Percentiles rank a stretch among this genome's conserved stretches.
These are phyloP conservation scores for Trinectes maculatus DNA, from an alignment of 2,113 vertebrate genomes.

Conservation along the genomic window DNA sequence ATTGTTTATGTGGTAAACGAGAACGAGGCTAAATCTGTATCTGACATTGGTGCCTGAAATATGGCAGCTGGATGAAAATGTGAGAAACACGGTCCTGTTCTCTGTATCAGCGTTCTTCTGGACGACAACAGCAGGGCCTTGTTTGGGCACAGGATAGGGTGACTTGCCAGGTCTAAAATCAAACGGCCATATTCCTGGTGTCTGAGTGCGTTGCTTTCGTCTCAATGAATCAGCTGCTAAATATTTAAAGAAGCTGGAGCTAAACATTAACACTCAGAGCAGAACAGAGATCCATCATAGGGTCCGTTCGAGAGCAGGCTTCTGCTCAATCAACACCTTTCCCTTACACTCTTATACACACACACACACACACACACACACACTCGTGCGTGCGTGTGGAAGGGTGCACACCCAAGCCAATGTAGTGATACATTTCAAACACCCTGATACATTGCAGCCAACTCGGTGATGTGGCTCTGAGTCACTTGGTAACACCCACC, in stretches of 20 bases:
- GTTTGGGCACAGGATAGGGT: conserved; percentile 57
- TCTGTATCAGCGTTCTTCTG: background rate
- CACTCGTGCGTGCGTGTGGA: too few species aligned
- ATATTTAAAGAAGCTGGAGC: conserved; percentile 73
- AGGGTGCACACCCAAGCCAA: conserved; percentile 43
- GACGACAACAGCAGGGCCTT: conserved; percentile 49
- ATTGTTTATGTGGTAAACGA: conserved; percentile 5
- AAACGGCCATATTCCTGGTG: conserved; percentile 34
- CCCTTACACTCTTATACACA: conserved; percentile 4
- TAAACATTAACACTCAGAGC: conserved; percentile 66
- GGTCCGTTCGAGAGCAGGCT: conserved; percentile 47
- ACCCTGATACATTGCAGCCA: conserved; percentile 62
- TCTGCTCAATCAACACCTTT: conserved; percentile 65
- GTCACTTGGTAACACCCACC: conserved; percentile 73
- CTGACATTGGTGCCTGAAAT: conserved; percentile 7
- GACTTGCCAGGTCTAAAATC: conserved; percentile 42
- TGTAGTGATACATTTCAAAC: conserved; percentile 60
- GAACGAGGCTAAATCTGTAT: conserved; percentile 6
- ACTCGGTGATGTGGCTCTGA: conserved; percentile 71
- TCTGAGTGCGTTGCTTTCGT: conserved; percentile 43
- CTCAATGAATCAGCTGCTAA: conserved; percentile 59
- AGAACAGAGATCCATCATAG: conserved; percentile 60
- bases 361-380: conserved; percentile 15
- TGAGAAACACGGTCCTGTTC: background rate
- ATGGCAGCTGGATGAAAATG: background rate